phyloP scores from a whole-genome alignment of 2,797 vertebrate genomes.

The Psittacula derbiana region DNA sequence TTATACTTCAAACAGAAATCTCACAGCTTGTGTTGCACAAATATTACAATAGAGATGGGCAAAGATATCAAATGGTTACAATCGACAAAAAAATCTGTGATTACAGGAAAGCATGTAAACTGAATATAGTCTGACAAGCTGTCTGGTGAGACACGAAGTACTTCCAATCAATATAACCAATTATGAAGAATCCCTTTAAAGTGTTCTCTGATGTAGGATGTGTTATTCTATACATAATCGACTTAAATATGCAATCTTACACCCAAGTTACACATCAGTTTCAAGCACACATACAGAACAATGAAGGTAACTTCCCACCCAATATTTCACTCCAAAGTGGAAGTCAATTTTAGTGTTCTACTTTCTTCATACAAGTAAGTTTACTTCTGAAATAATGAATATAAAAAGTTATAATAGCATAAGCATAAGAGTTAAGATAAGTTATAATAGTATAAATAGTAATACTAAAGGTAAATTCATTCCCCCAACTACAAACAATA shows the following conservation, averaged over 20 bases:
- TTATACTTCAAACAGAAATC: not conserved
- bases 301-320: not conserved
- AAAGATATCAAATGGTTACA: not conserved
- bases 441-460: not conserved
- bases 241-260: not conserved
- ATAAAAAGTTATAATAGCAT: not conserved
- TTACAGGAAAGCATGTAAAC: slow-evolving; percentile 24
- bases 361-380: not conserved
- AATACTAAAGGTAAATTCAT: not conserved
- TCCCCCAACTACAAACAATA: not conserved
- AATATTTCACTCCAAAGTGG: not conserved
- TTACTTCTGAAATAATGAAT: not conserved
- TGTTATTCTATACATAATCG: slow-evolving; percentile 22
- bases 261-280: not conserved
- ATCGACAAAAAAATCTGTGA: slow-evolving; percentile 8
- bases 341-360: not conserved
- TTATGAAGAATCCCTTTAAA: slow-evolving; percentile 46
- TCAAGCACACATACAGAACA: not conserved
- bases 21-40: not conserved
- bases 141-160: slow-evolving; percentile 60
- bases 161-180: slow-evolving; percentile 54
- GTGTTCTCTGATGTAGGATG: slow-evolving; percentile 50
- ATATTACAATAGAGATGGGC: not conserved
- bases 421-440: not conserved
- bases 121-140: slow-evolving; percentile 52